These are phyloP conservation scores for Zaprionus bogoriensis DNA, from an alignment of 2,888 invertebrate genomes.

Conservation along the genomic window DNA sequence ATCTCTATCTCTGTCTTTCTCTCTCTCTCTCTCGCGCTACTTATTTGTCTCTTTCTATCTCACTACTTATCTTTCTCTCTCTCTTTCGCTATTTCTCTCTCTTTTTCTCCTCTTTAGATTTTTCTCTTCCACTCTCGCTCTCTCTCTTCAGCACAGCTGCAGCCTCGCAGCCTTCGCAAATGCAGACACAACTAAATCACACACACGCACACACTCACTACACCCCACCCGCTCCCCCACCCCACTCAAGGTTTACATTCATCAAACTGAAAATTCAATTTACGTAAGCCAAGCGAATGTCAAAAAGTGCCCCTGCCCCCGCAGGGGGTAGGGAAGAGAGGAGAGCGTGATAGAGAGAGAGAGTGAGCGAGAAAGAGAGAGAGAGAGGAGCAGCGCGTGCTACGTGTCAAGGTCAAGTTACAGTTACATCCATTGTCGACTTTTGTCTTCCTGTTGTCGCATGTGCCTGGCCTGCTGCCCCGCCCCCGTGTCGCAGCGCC, in stretches of 20 bases:
- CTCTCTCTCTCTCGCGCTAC: neutral
- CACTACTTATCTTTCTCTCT: neutral
- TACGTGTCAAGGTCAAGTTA: slow-evolving; percentile 71
- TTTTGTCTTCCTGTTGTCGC: slow-evolving; percentile 47
- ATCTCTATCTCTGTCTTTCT: neutral
- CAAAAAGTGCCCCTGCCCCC: slow-evolving; percentile 36
- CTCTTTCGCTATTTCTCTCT: neutral
- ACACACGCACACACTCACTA: slow-evolving; percentile 11
- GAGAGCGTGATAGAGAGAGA: neutral
- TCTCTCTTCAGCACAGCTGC: slow-evolving; percentile 55
- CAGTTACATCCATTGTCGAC: slow-evolving; percentile 65
- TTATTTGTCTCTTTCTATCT: neutral
- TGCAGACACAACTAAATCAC: slow-evolving; percentile 24
- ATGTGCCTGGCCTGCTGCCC: too few species aligned
- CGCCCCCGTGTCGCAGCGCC: too few species aligned
- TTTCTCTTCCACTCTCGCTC: neutral
- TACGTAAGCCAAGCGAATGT: slow-evolving; percentile 73
- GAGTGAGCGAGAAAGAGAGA: neutral
- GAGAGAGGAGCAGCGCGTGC: slow-evolving; percentile 17
- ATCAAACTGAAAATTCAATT: slow-evolving; percentile 74
- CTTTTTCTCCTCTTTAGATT: too few species aligned
- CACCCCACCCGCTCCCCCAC: neutral
- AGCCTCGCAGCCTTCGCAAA: slow-evolving; percentile 38
- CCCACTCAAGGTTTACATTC: slow-evolving; percentile 61
- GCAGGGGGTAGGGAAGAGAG: neutral